A percentile compares a stretch with the other conserved stretches of the same genome.
These are phyloP conservation scores for Epinephelus malabaricus DNA, from an alignment of 2,797 vertebrate genomes.

Conservation along the genomic window DNA sequence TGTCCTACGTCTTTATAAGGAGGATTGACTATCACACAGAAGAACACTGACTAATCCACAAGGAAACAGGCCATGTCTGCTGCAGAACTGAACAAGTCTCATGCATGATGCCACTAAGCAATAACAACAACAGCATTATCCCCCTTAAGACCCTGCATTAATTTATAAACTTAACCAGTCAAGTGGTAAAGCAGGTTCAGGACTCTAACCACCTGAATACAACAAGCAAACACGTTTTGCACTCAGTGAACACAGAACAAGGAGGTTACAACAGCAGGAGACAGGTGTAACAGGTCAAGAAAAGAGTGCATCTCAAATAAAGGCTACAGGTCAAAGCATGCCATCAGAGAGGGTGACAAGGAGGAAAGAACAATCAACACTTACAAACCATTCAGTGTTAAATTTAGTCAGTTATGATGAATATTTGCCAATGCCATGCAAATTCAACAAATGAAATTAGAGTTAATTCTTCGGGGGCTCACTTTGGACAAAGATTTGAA, in stretches of 20 bases:
- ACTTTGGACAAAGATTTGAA: constrained; percentile 25
- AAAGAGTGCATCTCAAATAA: constrained; percentile 38
- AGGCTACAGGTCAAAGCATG: constrained; percentile 59
- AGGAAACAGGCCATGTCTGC: background rate
- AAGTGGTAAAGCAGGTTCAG: background rate
- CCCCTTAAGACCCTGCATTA: background rate
- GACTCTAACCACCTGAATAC: constrained; percentile 17
- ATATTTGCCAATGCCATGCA: constrained; percentile 72
- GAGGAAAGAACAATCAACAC: constrained; percentile 53
- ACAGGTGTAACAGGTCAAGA: constrained; percentile 32
- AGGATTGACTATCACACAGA: background rate
- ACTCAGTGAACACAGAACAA: constrained; percentile 39
- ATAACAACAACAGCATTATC: constrained; percentile 9
- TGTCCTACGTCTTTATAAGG: constrained; percentile 5
- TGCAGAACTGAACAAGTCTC: background rate
- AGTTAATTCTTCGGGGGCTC: constrained; percentile 11
- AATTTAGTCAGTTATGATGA: constrained; percentile 44
- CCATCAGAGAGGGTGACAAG: constrained; percentile 41
- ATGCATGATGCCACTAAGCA: background rate
- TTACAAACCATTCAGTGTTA: constrained; percentile 47
- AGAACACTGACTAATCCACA: background rate
- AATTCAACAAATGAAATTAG: constrained; percentile 40
- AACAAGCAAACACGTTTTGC: constrained; percentile 30
- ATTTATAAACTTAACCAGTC: background rate
- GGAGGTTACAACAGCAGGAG: constrained; percentile 29